Base-by-base conservation (phyloP, 1,140 invertebrate species). In the Drosophila gunungcola region DNA sequence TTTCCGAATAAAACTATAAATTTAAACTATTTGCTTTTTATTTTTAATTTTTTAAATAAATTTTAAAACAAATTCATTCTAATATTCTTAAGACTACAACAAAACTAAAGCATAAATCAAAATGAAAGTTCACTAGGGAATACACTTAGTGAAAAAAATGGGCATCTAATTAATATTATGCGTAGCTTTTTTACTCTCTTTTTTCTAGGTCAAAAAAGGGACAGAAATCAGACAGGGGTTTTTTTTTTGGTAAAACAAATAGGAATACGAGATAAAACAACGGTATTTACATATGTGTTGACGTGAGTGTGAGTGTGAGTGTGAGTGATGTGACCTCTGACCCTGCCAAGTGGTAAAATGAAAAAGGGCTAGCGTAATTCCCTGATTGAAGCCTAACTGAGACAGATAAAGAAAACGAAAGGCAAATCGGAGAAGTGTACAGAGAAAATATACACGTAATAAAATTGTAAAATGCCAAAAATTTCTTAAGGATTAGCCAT, bases 341-440 rank as follows among this genome's bases (percentile, higher is more conserved):
- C 67, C 67, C 67, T 70, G 43, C 67, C 67, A 36, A 70, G 64
- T 69, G 67, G 21, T 69, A 70, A 57, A 70, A 57, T 70, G 64
- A 70, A 70, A 70, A 70, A 70, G 70, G 52, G 38, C 12, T 12
- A 49, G 51, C 67, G 64, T 70, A 70, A 57, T 70, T 57, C 64
- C 51, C 52, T 70, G 67, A 70, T 70, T 70, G 64, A 70, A 70
- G 52, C 43, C 64, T 56, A 70, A 56, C 29, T 41, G 67, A 70
- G 65, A 27, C 57, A 38, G 45, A 39, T 36, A 65, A 32, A 16
- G 29, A 68, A 27, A 16, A n/a, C n/a, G 32, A 41, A 36, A 36
- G 65, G 32, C 27, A 52, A 36, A 70, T 39, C 34, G 34, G 42
- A 1, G 11, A 10, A 7, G 10, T 9, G 27, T 46, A 45, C 29